These are phyloP conservation scores for Loriculus beryllinus DNA, from an alignment of 2,797 vertebrate species.

Conservation along the genomic window DNA sequence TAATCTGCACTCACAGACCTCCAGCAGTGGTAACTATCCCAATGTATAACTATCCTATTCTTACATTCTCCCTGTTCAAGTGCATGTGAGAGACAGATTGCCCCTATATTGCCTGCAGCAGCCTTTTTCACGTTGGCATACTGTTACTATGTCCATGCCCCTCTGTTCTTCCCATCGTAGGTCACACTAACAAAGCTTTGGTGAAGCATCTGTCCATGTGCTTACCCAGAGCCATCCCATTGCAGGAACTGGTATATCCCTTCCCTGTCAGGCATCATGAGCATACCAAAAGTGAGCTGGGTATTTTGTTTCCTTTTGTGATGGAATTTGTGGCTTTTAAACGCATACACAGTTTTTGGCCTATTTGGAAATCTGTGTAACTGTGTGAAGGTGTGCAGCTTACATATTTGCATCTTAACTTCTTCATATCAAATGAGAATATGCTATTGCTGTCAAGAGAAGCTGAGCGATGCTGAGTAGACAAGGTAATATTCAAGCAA, in stretches of 20 bases:
- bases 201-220: background rate
- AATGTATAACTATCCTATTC: accelerated
- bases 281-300: background rate
- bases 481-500: background rate
- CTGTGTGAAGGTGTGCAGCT: background rate
- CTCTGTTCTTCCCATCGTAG: background rate
- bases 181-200: background rate
- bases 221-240: background rate
- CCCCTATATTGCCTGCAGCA: background rate
- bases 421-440: background rate
- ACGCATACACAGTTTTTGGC: background rate
- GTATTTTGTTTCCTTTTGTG: background rate
- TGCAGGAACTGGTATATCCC: background rate
- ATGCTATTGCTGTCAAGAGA: background rate
- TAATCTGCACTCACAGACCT: background rate
- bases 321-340: background rate
- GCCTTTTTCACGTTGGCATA: accelerated
- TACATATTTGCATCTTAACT: background rate
- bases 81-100: background rate
- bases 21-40: background rate
- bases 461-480: background rate
- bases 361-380: background rate
- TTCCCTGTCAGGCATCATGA: background rate
- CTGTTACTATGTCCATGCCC: background rate
- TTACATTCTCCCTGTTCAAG: background rate